These are phyloP conservation scores for Drosophila mimetica DNA, from an alignment of 2,888 invertebrate species.

Conservation along the genomic window DNA sequence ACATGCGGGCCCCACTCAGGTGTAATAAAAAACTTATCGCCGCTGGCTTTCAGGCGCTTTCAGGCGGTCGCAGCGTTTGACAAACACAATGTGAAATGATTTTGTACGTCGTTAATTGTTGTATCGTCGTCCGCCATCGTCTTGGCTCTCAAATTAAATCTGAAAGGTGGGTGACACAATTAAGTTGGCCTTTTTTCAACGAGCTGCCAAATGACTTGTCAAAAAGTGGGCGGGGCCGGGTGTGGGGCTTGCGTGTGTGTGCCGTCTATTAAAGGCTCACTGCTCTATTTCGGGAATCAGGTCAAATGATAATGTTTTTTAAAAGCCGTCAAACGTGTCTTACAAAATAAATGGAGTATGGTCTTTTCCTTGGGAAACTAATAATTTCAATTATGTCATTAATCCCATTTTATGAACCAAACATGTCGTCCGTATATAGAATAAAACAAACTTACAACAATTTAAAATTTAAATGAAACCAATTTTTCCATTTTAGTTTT, in stretches of 20 bases:
- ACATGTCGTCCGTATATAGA: too few species aligned
- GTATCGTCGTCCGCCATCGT: constrained; percentile 62
- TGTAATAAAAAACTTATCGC: constrained; percentile 76
- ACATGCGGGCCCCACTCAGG: constrained; percentile 33
- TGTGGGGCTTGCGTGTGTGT: constrained; percentile 47
- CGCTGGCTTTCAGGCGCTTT: constrained; percentile 61
- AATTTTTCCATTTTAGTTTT: too few species aligned
- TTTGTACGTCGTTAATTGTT: constrained; percentile 75
- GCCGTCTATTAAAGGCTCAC: constrained; percentile 22
- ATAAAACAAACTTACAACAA: too few species aligned
- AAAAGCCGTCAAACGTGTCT: constrained; percentile 1
- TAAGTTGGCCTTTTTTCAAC: constrained; percentile 57
- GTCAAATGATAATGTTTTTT: constrained; percentile 28
- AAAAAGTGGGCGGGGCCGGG: constrained; percentile 46
- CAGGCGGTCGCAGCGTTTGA: constrained; percentile 60
- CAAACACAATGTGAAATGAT: constrained; percentile 77
- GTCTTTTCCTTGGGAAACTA: background rate
- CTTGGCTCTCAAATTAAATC: constrained; percentile 62
- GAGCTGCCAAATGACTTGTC: constrained; percentile 75
- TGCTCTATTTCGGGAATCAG: constrained; percentile 20
- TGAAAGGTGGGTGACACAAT: constrained; percentile 49
- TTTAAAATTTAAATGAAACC: too few species aligned
- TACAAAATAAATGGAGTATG: background rate
- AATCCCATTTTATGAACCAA: too few species aligned
- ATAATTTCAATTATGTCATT: constrained; percentile 5